Percentiles rank a stretch among this genome's conserved stretches.
Evolutionary conservation across 2,797 vertebrate species (phyloP).

Genomic region (Liparis tanakae): DNA sequence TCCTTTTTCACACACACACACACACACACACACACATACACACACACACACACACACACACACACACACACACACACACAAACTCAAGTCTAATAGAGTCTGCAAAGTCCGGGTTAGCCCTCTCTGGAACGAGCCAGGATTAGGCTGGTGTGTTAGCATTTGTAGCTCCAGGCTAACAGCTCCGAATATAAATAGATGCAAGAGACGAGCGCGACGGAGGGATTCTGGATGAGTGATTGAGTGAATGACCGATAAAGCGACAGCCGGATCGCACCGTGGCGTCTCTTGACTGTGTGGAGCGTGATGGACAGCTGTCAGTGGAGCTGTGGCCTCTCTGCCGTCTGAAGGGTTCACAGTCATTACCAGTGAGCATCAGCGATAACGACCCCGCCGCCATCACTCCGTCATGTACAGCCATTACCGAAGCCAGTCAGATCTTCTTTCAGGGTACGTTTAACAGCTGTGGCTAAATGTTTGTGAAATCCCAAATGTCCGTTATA

Average conservation of each 20-base stretch:
- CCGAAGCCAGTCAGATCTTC: not conserved
- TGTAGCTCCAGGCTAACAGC: not conserved
- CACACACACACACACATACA: too few relatives aligned
- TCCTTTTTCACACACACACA: not conserved
- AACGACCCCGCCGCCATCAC: not conserved
- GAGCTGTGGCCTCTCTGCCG: not conserved
- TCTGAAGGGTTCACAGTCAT: slow-evolving; percentile 28
- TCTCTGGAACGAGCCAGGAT: not conserved
- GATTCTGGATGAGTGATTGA: slow-evolving; percentile 10
- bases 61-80: not conserved
- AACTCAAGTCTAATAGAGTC: not conserved
- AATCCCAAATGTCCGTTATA: not conserved
- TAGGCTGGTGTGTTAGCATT: not conserved
- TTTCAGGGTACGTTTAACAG: not conserved
- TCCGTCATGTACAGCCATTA: slow-evolving; percentile 16
- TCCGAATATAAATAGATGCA: too few relatives aligned
- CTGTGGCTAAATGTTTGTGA: not conserved
- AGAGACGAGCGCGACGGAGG: not conserved
- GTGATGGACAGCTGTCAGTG: slow-evolving; percentile 41
- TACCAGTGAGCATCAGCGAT: slow-evolving; percentile 12
- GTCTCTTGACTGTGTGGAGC: slow-evolving; percentile 13
- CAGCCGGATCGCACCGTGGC: slow-evolving; percentile 7
- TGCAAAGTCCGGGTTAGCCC: not conserved
- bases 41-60: too few relatives aligned
- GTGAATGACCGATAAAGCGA: slow-evolving; percentile 17